Base-by-base conservation (phyloP, 2,888 invertebrate species). In the Didymodactylos carnosus region DNA sequence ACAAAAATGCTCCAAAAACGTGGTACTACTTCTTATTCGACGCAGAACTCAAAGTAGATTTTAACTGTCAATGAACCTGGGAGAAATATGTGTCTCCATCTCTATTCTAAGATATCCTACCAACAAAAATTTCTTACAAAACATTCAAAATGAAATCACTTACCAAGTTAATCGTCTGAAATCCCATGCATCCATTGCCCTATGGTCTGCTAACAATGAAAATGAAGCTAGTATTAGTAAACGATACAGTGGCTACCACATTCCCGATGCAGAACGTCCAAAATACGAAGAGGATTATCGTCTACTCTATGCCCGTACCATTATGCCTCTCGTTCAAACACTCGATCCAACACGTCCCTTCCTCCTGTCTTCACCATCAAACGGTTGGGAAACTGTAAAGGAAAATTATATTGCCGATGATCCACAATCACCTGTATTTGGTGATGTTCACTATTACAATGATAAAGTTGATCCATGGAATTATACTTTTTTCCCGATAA, bases 161-260 rank as follows among this genome's bases (percentile, higher is more conserved):
- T 76, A 76, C 51, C 76, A 84, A 83, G 79, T 84, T 10, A 86
- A 88, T 75, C 87, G 92, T 71, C 85, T 98, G 14, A 90, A 90
- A 77, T 87, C 89, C 80, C 94, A 95, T 83, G 87, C 95, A 0
- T 91, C 91, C 71, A 87, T 97, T 49, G 88, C 90, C 0, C 79
- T 94, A 0, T 94, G 92, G 89, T 91, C 93, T n/a, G 93, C 85
- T 7, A 97, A 95, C 82, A 97, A 97, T 81, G 97, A 97, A 84
- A 95, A 95, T 80, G 97, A 97, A 85, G 90, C 88, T 7, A 94
- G 92, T 0, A 81, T 94, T 10, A 86, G 88, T 70, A 88, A 88
- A 53, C n/a, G n/a, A n/a, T n/a, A n/a, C n/a, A 88, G 91, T 81
- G 94, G 94, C 94, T 82, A 77, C 70, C 77, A 29, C 23, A 51